Conservation (phyloP, 2,113 vertebrate species). For the Miniopterus natalensis region DNA sequence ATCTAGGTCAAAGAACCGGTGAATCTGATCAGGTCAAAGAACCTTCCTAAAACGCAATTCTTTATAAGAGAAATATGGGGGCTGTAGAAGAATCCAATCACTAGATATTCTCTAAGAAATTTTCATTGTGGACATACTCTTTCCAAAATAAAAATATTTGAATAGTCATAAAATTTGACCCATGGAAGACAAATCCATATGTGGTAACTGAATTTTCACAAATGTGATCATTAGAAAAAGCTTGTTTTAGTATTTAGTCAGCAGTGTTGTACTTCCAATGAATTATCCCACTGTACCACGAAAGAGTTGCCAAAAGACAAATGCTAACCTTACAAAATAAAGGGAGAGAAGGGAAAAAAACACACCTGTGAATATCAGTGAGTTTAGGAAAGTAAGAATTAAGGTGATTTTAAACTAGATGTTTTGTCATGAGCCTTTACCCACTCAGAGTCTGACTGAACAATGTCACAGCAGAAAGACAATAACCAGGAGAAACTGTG, state of each 20-base stretch:
- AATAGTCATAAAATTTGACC: background rate
- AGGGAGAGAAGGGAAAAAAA: background rate
- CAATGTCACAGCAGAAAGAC: background rate
- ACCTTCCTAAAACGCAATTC: background rate
- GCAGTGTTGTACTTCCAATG: background rate
- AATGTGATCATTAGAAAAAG: background rate
- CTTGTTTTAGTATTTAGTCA: background rate
- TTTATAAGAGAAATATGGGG: background rate
- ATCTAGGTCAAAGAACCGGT: background rate
- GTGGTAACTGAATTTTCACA: background rate
- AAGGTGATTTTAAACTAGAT: background rate
- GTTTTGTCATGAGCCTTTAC: background rate
- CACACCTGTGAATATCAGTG: background rate
- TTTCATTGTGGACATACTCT: background rate
- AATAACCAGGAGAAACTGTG: background rate
- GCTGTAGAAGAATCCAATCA: background rate
- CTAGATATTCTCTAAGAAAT: background rate
- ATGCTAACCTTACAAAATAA: background rate
- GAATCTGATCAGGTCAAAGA: background rate
- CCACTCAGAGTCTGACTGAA: background rate
- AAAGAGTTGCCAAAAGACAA: background rate
- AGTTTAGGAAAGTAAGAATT: background rate
- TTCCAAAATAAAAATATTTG: background rate
- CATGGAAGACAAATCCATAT: background rate
- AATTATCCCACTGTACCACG: background rate